Evolutionary conservation across 2,888 invertebrate species (phyloP).

Genomic region (Erannis defoliaria): DNA sequence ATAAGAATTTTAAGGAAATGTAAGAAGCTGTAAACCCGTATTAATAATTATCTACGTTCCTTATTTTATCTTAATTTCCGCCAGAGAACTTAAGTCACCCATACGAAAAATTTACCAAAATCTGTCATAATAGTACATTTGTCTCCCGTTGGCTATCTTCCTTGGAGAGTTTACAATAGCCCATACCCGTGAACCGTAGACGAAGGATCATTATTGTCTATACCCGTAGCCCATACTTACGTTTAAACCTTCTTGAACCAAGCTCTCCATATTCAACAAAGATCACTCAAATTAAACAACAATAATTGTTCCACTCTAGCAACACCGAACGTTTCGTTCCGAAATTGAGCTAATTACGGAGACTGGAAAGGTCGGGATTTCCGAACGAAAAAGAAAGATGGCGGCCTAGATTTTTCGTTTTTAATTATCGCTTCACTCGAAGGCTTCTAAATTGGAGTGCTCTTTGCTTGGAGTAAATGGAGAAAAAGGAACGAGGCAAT

Average conservation of each 20-base stretch:
- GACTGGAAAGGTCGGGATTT: conserved; percentile 61
- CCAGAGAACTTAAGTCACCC: no score
- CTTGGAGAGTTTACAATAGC: no score
- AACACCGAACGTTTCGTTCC: conserved; percentile 63
- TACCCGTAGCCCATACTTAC: no score
- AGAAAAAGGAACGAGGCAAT: conserved; percentile 44
- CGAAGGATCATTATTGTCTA: no score
- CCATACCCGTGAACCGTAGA: no score
- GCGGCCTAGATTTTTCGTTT: conserved; percentile 62
- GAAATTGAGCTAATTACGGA: conserved; percentile 77
- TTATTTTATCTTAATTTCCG: no score
- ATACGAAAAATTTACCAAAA: no score
- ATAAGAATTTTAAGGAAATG: no score
- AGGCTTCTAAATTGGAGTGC: conserved; percentile 57
- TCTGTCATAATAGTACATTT: no score
- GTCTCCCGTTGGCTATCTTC: no score
- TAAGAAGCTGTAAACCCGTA: no score
- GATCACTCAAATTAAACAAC: conserved; percentile 47
- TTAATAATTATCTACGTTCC: no score
- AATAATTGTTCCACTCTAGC: conserved; percentile 59
- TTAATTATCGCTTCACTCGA: conserved; percentile 64
- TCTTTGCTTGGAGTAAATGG: conserved; percentile 46
- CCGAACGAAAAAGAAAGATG: conserved; percentile 67
- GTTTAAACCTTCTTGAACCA: conserved; percentile 17
- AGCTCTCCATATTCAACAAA: conserved; percentile 28